A percentile compares a stretch with the other conserved stretches of the same genome.
Conservation (phyloP, 2,888 invertebrate genomes). For the Alsophila aescularia region DNA sequence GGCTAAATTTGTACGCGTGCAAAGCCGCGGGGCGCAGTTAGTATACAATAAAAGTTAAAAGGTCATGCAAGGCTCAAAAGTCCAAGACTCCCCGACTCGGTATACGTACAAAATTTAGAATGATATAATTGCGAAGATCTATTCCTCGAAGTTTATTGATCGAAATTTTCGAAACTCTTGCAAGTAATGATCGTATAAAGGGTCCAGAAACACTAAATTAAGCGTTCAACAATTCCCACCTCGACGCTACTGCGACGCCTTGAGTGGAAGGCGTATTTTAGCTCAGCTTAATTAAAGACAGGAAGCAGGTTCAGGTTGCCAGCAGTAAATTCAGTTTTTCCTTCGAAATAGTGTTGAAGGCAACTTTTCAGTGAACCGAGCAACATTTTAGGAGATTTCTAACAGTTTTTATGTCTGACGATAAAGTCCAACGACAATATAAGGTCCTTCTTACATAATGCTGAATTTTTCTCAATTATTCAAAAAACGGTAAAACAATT, state of each 20-base stretch:
- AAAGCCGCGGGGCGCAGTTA: too few species aligned
- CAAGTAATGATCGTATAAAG: conserved; percentile 9
- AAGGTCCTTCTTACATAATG: too few species aligned
- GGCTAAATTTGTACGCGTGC: too few species aligned
- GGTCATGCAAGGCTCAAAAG: not conserved
- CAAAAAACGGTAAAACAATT: too few species aligned
- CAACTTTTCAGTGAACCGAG: conserved; percentile 13
- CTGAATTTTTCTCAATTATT: too few species aligned
- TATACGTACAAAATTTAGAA: too few species aligned
- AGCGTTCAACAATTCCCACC: conserved; percentile 24
- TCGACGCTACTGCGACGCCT: conserved; percentile 2
- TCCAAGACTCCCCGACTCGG: too few species aligned
- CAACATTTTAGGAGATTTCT: not conserved
- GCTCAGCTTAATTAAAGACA: conserved; percentile 31
- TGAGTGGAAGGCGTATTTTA: conserved; percentile 25
- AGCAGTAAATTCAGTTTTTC: conserved; percentile 26
- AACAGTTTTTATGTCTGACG: too few species aligned
- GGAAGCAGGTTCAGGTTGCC: conserved; percentile 26
- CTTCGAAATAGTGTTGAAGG: conserved; percentile 25
- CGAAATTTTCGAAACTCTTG: not conserved
- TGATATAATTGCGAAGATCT: too few species aligned
- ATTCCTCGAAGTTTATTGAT: not conserved
- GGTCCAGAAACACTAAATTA: conserved; percentile 21
- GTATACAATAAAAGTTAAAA: too few species aligned
- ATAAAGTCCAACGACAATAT: too few species aligned